phyloP scores from a whole-genome alignment of 2,113 vertebrate genomes.

The Aramus guarauna region DNA sequence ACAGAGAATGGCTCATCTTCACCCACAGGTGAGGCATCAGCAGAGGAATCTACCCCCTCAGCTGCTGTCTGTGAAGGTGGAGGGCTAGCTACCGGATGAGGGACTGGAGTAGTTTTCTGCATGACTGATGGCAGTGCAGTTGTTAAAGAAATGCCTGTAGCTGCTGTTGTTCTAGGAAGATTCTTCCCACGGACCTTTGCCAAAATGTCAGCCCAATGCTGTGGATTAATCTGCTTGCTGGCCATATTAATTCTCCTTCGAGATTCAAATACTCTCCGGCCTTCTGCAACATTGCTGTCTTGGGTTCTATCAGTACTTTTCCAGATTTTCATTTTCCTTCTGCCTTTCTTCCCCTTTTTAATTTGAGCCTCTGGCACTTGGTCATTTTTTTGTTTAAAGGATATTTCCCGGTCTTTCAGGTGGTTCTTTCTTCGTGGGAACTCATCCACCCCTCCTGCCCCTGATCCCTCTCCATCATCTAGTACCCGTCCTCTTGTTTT shows the following conservation, averaged over 20 bases:
- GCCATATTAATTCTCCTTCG: constrained; percentile 78
- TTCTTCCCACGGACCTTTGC: constrained; percentile 84
- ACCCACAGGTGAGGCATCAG: background rate
- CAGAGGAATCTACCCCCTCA: constrained; percentile 66
- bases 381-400: constrained; percentile 37
- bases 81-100: constrained; percentile 12
- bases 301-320: constrained; percentile 59
- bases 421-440: background rate
- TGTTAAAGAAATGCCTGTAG: background rate
- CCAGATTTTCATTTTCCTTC: constrained; percentile 66
- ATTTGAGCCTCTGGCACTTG: background rate
- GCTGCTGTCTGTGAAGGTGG: background rate
- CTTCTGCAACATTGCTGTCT: constrained; percentile 65
- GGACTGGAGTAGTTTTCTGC: background rate
- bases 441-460: constrained; percentile 18
- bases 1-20: constrained; percentile 61
- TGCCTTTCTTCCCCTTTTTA: constrained; percentile 58
- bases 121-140: background rate
- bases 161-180: constrained; percentile 50
- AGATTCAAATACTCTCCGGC: constrained; percentile 72
- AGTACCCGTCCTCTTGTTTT: constrained; percentile 60
- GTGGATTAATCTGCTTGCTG: constrained; percentile 84
- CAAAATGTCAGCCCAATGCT: constrained; percentile 89
- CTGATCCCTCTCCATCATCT: constrained; percentile 81
- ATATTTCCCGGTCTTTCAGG: constrained; percentile 24